Conservation (phyloP, 2,888 invertebrate species). For the Hypercompe scribonia region DNA sequence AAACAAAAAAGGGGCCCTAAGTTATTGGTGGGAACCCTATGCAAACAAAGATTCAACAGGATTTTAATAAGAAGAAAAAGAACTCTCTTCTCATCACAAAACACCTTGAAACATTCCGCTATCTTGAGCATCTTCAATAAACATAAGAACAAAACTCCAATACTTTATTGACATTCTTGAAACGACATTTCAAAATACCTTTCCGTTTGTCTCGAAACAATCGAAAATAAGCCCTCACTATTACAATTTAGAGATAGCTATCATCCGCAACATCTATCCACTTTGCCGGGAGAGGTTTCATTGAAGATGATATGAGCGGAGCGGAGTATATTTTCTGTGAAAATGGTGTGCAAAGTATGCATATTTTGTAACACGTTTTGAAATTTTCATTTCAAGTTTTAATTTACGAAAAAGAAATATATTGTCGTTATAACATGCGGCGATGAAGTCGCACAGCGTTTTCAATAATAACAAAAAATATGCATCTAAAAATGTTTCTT, state of each 20-base stretch:
- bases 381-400: neutral
- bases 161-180: constrained; percentile 54
- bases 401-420: neutral
- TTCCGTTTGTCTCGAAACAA: constrained; percentile 32
- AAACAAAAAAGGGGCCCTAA: no score
- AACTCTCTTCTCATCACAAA: neutral
- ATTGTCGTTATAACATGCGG: neutral
- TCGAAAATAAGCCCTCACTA: constrained; percentile 50
- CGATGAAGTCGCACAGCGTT: no score
- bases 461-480: no score
- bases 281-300: constrained; percentile 7
- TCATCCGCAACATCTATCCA: constrained; percentile 24
- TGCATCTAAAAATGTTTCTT: no score
- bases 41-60: neutral
- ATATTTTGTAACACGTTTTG: neutral
- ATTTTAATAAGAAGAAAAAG: neutral
- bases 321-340: neutral
- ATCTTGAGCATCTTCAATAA: constrained; percentile 47
- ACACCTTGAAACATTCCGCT: constrained; percentile 26
- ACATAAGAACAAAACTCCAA: constrained; percentile 42
- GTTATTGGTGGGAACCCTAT: no score
- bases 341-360: neutral
- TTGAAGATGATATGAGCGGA: constrained; percentile 4
- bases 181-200: constrained; percentile 47
- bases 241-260: constrained; percentile 45